These are phyloP conservation scores for Mesorhabditis spiculigera DNA, from an alignment of 2,888 invertebrate genomes.

Conservation along the genomic window DNA sequence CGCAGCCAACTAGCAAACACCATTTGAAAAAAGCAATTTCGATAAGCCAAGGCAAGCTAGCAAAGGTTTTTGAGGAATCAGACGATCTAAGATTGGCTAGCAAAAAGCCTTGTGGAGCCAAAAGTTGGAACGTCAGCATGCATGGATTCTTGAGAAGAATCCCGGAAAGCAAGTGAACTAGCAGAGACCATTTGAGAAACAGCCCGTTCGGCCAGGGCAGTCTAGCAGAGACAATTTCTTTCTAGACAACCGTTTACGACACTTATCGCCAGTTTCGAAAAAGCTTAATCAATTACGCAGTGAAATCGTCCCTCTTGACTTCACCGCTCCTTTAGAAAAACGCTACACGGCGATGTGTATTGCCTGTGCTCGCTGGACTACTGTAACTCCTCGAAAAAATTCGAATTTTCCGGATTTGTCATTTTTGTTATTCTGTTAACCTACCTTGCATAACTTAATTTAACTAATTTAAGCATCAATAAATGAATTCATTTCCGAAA, in stretches of 20 bases:
- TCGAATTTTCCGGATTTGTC: slow-evolving; percentile 11
- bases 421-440: slow-evolving; percentile 7
- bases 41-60: no score
- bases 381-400: slow-evolving; percentile 23
- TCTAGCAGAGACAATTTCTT: background rate
- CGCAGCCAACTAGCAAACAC: no score
- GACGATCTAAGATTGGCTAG: no score
- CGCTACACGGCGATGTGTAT: slow-evolving; percentile 17
- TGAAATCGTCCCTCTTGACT: background rate
- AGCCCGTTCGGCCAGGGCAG: background rate
- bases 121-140: no score
- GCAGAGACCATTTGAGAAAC: background rate
- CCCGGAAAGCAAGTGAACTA: no score
- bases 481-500: slow-evolving; percentile 4
- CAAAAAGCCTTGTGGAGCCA: no score
- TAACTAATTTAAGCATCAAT: slow-evolving; percentile 1
- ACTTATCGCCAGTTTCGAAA: background rate
- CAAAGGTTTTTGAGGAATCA: no score
- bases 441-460: slow-evolving; percentile 7
- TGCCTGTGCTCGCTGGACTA: slow-evolving; percentile 36
- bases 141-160: no score
- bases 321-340: background rate
- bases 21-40: no score
- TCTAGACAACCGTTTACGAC: background rate
- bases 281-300: background rate